These are phyloP conservation scores for Cryptus viduatorius DNA, from an alignment of 2,888 invertebrate species.

Conservation along the genomic window DNA sequence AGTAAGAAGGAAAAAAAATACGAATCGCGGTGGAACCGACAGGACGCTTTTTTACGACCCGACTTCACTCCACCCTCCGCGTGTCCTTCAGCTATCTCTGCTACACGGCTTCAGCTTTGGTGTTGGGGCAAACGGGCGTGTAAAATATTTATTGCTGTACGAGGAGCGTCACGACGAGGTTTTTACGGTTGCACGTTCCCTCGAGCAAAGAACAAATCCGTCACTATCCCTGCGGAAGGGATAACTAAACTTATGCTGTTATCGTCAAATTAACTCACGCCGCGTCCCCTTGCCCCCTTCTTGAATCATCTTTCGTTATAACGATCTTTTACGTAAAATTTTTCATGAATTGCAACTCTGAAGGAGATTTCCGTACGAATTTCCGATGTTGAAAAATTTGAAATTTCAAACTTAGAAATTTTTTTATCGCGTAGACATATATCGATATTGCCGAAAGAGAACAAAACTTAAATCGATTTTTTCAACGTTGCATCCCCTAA, in stretches of 20 bases:
- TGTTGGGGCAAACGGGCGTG: conserved; percentile 35
- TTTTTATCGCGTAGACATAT: neutral
- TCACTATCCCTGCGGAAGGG: conserved; percentile 12
- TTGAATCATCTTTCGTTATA: no score
- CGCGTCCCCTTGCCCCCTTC: no score
- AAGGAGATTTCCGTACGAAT: neutral
- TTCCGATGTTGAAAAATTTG: neutral
- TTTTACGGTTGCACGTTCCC: conserved; percentile 32
- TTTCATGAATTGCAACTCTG: neutral
- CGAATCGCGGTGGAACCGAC: conserved; percentile 30
- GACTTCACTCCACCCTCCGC: conserved; percentile 6
- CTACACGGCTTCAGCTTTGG: conserved; percentile 8
- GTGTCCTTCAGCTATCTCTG: conserved; percentile 7
- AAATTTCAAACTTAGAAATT: neutral
- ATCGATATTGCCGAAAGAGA: neutral
- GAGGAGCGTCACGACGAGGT: conserved; percentile 8
- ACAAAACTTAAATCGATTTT: neutral
- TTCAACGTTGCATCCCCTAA: neutral
- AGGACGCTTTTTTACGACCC: conserved; percentile 55
- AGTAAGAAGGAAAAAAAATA: conserved; percentile 32
- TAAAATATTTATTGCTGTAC: conserved; percentile 60
- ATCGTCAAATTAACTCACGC: neutral
- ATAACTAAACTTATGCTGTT: conserved; percentile 9
- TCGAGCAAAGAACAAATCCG: conserved; percentile 32
- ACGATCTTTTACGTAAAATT: neutral